Evolutionary conservation across 2,888 invertebrate genomes (phyloP), one percentile per base, ranked within the genome.

Genomic region (Tuta absoluta): DNA sequence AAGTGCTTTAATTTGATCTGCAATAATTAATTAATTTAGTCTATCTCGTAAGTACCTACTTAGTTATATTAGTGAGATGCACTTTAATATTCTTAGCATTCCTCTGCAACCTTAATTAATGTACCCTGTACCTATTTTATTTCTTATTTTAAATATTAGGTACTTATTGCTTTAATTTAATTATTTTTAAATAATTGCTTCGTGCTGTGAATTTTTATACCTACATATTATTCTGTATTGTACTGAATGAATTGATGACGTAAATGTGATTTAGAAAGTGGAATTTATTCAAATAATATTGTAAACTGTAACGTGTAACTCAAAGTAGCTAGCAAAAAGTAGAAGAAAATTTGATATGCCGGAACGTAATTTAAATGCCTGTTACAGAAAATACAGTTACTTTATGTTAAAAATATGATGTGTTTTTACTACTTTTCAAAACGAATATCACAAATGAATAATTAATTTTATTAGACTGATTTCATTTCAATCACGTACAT

Each of bases 351-450:
- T 11, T 49, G 49, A 19, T 21, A 49, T 11, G 49, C 21, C 21
- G 51, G 23, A 53, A 53, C 10, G 12, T 53, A 53, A 23, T 53
- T 53, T 53, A 24, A 53, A 53, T 23, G 51, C 23, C 51, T 53
- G 23, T 53, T 53, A 53, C 19, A 23, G 23, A 53, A 53, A 23
- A 53, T 23, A 53, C 14, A 53, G 14, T n/a, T 45, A 7, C n/a
- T 45, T 45, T 45, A 49, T 49, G 10, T 49, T 21, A 21, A 11
- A 21, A 21, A 21, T 49, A 19, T 49, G 10, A 8, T 7, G 4
- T 33, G 1, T 33, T 8, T 33, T 8, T 28, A n/a, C n/a, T n/a
- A n/a, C n/a, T n/a, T n/a, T n/a, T n/a, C n/a, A n/a, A n/a, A n/a
- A n/a, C n/a, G n/a, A n/a, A n/a, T n/a, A n/a, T n/a, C n/a, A n/a